Percentiles rank a stretch among this genome's conserved stretches.
Evolutionary conservation across 2,113 vertebrate genomes (phyloP).

Genomic region (Lagopus leucura): DNA sequence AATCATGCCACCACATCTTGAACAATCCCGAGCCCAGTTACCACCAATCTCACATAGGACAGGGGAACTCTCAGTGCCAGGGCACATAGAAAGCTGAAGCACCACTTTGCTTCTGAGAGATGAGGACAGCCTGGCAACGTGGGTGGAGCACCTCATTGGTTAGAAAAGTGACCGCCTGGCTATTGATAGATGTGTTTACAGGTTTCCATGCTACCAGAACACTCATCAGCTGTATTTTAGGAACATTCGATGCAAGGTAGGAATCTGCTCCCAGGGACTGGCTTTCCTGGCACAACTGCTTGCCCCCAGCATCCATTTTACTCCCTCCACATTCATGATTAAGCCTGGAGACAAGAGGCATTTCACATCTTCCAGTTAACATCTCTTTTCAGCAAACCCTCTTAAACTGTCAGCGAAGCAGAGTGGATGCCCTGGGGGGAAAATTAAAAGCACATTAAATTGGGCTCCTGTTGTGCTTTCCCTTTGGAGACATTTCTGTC

Average conservation of each 20-base stretch:
- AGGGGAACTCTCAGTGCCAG: background rate
- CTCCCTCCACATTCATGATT: background rate
- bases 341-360: background rate
- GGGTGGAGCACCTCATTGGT: background rate
- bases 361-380: background rate
- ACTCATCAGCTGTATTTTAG: background rate
- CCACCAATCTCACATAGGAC: background rate
- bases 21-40: background rate
- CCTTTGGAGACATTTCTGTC: background rate
- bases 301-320: background rate
- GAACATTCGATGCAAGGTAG: background rate
- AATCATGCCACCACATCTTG: background rate
- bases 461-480: background rate
- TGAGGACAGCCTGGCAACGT: background rate
- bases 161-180: background rate
- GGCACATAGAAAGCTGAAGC: background rate
- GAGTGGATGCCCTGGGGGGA: background rate
- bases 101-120: background rate
- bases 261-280: conserved; percentile 4
- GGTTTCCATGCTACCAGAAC: background rate
- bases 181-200: background rate
- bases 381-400: background rate
- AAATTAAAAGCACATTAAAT: background rate
- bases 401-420: background rate
- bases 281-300: background rate